These are phyloP conservation scores for Aricia artaxerxes DNA, from an alignment of 2,888 invertebrate genomes.

Conservation along the genomic window DNA sequence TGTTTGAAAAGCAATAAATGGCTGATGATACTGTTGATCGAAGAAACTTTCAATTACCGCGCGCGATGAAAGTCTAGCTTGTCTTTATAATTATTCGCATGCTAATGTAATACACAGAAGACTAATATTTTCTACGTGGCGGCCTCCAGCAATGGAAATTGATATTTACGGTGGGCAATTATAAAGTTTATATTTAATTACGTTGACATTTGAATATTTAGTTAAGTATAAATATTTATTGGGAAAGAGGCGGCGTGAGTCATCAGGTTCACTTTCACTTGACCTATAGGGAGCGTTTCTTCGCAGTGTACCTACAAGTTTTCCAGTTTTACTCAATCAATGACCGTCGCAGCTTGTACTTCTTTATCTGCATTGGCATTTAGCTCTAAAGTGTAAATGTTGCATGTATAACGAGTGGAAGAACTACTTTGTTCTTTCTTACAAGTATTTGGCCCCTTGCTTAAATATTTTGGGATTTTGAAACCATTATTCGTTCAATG, in stretches of 20 bases:
- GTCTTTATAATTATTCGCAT: constrained; percentile 52
- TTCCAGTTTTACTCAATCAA: constrained; percentile 3
- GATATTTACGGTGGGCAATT: constrained; percentile 35
- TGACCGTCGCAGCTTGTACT: background rate
- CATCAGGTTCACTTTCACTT: constrained; percentile 71
- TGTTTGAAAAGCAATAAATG: background rate
- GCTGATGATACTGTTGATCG: constrained; percentile 39
- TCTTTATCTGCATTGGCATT: background rate
- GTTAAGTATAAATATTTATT: constrained; percentile 47
- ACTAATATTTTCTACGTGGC: constrained; percentile 36
- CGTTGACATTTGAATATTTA: constrained; percentile 14
- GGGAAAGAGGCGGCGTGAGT: constrained; percentile 61
- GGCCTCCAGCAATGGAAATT: constrained; percentile 36
- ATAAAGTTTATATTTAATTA: constrained; percentile 34
- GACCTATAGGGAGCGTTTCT: constrained; percentile 41
- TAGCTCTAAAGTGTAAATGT: too few species aligned
- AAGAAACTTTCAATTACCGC: constrained; percentile 52
- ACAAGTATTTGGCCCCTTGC: too few species aligned
- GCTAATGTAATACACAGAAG: constrained; percentile 46
- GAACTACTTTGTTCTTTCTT: too few species aligned
- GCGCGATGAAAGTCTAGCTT: constrained; percentile 57
- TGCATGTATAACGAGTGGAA: too few species aligned
- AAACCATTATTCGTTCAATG: too few species aligned
- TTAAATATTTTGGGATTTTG: too few species aligned
- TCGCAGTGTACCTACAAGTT: background rate